Percentiles rank a stretch among this genome's conserved stretches.
phyloP scores from a whole-genome alignment of 2,888 invertebrate genomes.

The Colletes collaris region DNA sequence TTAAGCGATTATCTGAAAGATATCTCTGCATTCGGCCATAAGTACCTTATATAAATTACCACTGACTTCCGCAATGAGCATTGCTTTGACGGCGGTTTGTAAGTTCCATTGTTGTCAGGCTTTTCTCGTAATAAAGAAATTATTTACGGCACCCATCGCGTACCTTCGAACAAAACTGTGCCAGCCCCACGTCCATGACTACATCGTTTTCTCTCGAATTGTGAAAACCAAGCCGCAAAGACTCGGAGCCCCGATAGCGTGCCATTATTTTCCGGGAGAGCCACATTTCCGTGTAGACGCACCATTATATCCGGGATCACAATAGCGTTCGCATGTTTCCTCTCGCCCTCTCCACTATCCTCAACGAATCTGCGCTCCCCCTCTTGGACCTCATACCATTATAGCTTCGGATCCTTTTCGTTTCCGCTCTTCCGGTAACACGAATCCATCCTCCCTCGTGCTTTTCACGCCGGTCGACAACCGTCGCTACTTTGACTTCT shows the following conservation, averaged over 20 bases:
- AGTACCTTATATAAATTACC: too few species aligned
- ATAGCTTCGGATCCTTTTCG: slow-evolving; percentile 52
- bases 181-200: too few species aligned
- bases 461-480: slow-evolving; percentile 45
- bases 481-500: neutral
- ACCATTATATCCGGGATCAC: slow-evolving; percentile 72
- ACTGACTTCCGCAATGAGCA: too few species aligned
- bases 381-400: slow-evolving; percentile 35
- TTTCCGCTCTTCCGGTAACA: slow-evolving; percentile 40
- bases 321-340: slow-evolving; percentile 67
- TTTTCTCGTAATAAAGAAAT: too few species aligned
- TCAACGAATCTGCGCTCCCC: slow-evolving; percentile 13
- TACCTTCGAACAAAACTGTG: too few species aligned
- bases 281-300: slow-evolving; percentile 70
- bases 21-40: too few species aligned
- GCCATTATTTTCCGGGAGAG: slow-evolving; percentile 72
- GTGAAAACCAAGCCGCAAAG: slow-evolving; percentile 14
- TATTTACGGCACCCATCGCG: too few species aligned
- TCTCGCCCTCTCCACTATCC: neutral
- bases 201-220: slow-evolving; percentile 1
- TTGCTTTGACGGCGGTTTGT: too few species aligned
- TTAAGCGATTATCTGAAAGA: too few species aligned
- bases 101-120: too few species aligned
- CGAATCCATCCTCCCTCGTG: slow-evolving; percentile 52
- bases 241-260: slow-evolving; percentile 32